Evolutionary conservation across 2,888 invertebrate species (phyloP).

Genomic region (Volucella inflata): DNA sequence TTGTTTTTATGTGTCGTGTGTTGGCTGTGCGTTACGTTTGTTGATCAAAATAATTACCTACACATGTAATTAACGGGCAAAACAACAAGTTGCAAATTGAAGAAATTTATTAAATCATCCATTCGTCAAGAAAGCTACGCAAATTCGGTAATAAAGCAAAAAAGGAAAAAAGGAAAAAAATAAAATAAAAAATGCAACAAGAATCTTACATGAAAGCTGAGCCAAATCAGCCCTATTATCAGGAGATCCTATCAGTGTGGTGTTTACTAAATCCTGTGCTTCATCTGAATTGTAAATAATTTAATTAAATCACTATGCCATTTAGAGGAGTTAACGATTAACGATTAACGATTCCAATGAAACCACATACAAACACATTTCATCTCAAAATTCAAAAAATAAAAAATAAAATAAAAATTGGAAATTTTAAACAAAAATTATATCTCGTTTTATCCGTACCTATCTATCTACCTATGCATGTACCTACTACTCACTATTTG

Average conservation of each 20-base stretch:
- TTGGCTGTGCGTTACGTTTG: too few species aligned
- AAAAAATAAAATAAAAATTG: neutral
- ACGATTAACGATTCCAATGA: neutral
- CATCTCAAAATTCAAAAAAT: neutral
- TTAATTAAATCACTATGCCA: neutral
- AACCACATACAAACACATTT: conserved; percentile 10
- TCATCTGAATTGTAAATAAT: conserved; percentile 35
- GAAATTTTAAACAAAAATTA: neutral
- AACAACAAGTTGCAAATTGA: too few species aligned
- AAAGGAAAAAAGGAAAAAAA: conserved; percentile 27
- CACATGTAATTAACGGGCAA: too few species aligned
- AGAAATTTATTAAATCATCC: too few species aligned
- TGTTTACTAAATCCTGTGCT: conserved; percentile 42
- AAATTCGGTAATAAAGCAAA: conserved; percentile 1
- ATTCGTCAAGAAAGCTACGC: conserved; percentile 7
- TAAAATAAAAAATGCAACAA: conserved; percentile 36
- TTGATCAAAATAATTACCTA: too few species aligned
- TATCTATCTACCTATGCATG: too few species aligned
- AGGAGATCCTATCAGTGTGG: conserved; percentile 3
- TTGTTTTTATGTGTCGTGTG: neutral
- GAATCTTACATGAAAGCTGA: conserved; percentile 37
- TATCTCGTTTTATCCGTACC: neutral
- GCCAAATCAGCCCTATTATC: conserved; percentile 13
- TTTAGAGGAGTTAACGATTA: neutral
- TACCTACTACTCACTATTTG: too few species aligned